phyloP scores from a whole-genome alignment of 2,113 vertebrate species.

The Larimichthys crocea region DNA sequence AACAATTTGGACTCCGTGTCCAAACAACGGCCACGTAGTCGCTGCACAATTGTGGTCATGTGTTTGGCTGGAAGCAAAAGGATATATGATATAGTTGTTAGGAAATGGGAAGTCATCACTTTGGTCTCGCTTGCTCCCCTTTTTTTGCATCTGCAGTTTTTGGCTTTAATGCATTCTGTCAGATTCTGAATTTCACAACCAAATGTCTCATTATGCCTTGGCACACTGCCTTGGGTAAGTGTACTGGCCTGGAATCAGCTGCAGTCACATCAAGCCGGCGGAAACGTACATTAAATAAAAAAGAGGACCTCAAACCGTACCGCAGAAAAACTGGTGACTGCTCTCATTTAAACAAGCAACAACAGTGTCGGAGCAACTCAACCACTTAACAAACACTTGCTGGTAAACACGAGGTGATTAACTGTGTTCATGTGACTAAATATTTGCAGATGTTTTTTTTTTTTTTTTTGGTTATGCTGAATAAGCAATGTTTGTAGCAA shows the following conservation, averaged over 20 bases:
- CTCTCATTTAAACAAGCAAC: slow-evolving; percentile 53
- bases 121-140: slow-evolving; percentile 60
- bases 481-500: slow-evolving; percentile 19
- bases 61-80: slow-evolving; percentile 59
- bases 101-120: slow-evolving; percentile 75
- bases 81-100: slow-evolving; percentile 66
- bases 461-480: slow-evolving; percentile 43
- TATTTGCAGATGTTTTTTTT: slow-evolving; percentile 50
- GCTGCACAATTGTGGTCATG: slow-evolving; percentile 58
- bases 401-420: slow-evolving; percentile 71
- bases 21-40: slow-evolving; percentile 59
- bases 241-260: slow-evolving; percentile 72
- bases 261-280: slow-evolving; percentile 69
- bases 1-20: slow-evolving; percentile 55
- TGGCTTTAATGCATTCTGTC: slow-evolving; percentile 83
- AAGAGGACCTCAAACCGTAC: slow-evolving; percentile 44
- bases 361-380: slow-evolving; percentile 36
- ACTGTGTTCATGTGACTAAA: slow-evolving; percentile 46
- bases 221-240: slow-evolving; percentile 74
- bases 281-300: slow-evolving; percentile 68
- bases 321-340: slow-evolving; percentile 44
- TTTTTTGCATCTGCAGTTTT: slow-evolving; percentile 67
- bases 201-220: slow-evolving; percentile 82
- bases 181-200: slow-evolving; percentile 82
- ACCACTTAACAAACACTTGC: slow-evolving; percentile 65